These are phyloP conservation scores for Caenorhabditis elegans DNA, from an alignment of 1,140 invertebrate genomes.

Conservation along the genomic window WBcel235 BX284603.4:8501001-8501500, in stretches of 20 bases:
- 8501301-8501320: too few species aligned
- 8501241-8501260: too few species aligned
- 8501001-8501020: too few species aligned
- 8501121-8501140: slow-evolving; percentile 22
- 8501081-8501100: not conserved
- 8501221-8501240: too few species aligned
- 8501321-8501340: too few species aligned
- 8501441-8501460: not conserved
- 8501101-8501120: not conserved
- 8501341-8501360: too few species aligned
- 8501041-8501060: not conserved
- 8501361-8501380: too few species aligned
- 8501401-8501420: not conserved
- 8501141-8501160: slow-evolving; percentile 25
- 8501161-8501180: slow-evolving; percentile 8
- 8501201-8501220: not conserved
- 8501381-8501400: too few species aligned
- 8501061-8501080: slow-evolving; percentile 6
- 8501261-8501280: too few species aligned
- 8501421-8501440: not conserved
- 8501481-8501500: not conserved
- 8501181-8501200: slow-evolving; percentile 1
- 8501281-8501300: too few species aligned
- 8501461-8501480: not conserved
- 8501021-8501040: too few species aligned